phyloP scores from a whole-genome alignment of 1,140 invertebrate genomes.

The Coboldia fuscipes region DNA sequence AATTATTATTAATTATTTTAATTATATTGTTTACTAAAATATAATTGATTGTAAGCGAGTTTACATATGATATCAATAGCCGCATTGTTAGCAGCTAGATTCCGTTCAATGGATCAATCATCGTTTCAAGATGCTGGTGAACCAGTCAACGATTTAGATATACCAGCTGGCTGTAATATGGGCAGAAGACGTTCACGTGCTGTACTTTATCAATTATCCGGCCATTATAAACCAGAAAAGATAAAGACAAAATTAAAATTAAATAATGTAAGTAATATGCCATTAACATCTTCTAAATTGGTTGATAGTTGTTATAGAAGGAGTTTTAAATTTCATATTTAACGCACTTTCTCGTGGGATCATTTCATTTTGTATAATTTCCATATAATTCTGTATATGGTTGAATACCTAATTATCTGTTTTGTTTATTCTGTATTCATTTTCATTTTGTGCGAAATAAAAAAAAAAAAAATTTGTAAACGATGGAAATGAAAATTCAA shows the following conservation, averaged over 20 bases:
- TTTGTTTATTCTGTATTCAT: too few relatives aligned
- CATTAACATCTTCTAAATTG: background rate
- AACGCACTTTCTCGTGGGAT: too few relatives aligned
- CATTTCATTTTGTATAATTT: too few relatives aligned
- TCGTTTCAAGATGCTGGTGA: constrained; percentile 41
- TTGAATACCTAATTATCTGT: too few relatives aligned
- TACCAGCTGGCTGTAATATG: constrained; percentile 68
- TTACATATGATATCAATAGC: constrained; percentile 42
- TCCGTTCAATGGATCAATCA: constrained; percentile 40
- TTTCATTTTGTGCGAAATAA: too few relatives aligned
- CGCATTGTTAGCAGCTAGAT: constrained; percentile 41
- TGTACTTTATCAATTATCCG: constrained; percentile 88
- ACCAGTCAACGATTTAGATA: constrained; percentile 58
- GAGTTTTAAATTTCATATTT: too few relatives aligned
- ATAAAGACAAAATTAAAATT: constrained; percentile 85
- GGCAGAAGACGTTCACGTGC: constrained; percentile 76
- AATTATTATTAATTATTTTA: too few relatives aligned
- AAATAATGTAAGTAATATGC: constrained; percentile 66
- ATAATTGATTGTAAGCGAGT: constrained; percentile 17
- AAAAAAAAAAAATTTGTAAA: too few relatives aligned
- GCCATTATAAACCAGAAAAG: constrained; percentile 83
- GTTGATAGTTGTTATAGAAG: too few relatives aligned
- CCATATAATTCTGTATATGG: too few relatives aligned
- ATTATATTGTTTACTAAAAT: too few relatives aligned
- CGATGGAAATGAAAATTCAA: too few relatives aligned